These are phyloP conservation scores for Conus ventricosus DNA, from an alignment of 1,140 invertebrate genomes.

Conservation along the genomic window DNA sequence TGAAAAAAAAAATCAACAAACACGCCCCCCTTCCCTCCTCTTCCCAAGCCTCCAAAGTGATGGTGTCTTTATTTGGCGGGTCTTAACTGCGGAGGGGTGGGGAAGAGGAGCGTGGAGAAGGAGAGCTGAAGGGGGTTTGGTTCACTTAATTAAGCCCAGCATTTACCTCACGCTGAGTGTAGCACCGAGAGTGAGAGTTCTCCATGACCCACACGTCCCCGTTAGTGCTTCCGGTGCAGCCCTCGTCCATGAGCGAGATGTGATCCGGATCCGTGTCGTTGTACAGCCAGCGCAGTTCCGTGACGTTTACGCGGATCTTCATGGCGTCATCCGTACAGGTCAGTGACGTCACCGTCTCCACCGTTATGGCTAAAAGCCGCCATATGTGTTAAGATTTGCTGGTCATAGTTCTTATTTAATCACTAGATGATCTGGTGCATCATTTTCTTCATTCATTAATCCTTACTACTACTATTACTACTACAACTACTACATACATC, in stretches of 20 bases:
- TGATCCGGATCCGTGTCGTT: constrained; percentile 28
- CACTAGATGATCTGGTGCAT: neutral
- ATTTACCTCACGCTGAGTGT: constrained; percentile 25
- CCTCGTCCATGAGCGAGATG: constrained; percentile 33
- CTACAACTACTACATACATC: neutral
- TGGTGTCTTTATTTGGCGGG: neutral
- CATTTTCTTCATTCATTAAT: too few species aligned
- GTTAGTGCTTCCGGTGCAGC: constrained; percentile 14
- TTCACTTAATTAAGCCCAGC: too few species aligned
- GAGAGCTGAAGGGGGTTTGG: neutral
- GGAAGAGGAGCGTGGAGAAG: neutral
- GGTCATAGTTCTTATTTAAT: neutral
- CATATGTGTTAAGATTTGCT: neutral
- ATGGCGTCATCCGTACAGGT: constrained; percentile 26
- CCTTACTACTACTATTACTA: neutral
- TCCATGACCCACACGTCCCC: constrained; percentile 28
- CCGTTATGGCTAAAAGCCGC: neutral
- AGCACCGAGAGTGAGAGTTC: constrained; percentile 29
- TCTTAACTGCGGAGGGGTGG: neutral
- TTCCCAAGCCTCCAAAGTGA: too few species aligned
- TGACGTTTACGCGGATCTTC: constrained; percentile 32
- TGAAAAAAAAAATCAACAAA: too few species aligned
- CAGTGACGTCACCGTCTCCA: constrained; percentile 30
- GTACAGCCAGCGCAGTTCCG: constrained; percentile 30
- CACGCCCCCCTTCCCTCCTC: too few species aligned